Conservation (phyloP, 1,140 invertebrate genomes). For the Hyposmocoma kahamanoa region DNA sequence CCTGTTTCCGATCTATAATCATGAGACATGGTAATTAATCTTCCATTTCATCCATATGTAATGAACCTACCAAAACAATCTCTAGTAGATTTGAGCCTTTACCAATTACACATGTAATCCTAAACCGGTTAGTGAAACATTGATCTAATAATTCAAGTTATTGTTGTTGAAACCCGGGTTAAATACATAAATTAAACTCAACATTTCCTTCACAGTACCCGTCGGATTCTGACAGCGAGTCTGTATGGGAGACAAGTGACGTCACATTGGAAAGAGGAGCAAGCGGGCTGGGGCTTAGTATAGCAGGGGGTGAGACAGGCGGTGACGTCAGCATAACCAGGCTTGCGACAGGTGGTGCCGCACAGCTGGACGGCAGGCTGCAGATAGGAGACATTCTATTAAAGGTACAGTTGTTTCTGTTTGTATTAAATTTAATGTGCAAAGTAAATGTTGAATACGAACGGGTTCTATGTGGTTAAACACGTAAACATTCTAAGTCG, state of each 20-base stretch:
- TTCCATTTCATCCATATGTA: too few species aligned
- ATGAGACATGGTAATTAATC: too few species aligned
- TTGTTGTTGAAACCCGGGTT: too few species aligned
- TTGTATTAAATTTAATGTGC: neutral
- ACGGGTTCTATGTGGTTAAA: too few species aligned
- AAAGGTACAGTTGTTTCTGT: slow-evolving; percentile 42
- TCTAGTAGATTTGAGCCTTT: too few species aligned
- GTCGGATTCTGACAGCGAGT: slow-evolving; percentile 53
- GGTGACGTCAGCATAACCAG: slow-evolving; percentile 98
- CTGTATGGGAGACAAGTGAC: slow-evolving; percentile 89
- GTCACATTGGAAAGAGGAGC: slow-evolving; percentile 89
- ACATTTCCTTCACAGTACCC: slow-evolving; percentile 27
- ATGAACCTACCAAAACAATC: too few species aligned
- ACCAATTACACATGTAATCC: too few species aligned
- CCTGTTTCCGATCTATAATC: too few species aligned
- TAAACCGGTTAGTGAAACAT: too few species aligned
- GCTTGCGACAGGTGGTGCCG: slow-evolving; percentile 95
- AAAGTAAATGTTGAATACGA: too few species aligned
- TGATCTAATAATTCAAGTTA: too few species aligned
- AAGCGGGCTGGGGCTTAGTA: slow-evolving; percentile 84
- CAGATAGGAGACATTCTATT: slow-evolving; percentile 76
- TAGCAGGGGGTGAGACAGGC: slow-evolving; percentile 80
- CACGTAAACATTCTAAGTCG: too few species aligned
- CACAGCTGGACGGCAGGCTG: slow-evolving; percentile 80
- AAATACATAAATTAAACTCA: neutral